These are phyloP conservation scores for Macrotis lagotis DNA, from an alignment of 2,113 vertebrate genomes.

Conservation along the genomic window DNA sequence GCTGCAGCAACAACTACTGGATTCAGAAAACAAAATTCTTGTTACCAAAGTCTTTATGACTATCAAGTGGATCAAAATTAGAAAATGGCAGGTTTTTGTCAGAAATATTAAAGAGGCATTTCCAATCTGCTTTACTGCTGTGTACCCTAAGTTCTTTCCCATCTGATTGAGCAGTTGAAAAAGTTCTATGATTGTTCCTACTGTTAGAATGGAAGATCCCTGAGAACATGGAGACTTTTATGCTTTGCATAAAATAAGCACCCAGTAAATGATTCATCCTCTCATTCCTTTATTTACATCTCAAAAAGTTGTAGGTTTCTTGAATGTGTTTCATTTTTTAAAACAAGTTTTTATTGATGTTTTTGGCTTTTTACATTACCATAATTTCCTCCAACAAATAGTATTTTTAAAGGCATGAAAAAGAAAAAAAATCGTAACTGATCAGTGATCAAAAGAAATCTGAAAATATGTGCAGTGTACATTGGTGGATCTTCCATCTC, in stretches of 20 bases:
- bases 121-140: background rate
- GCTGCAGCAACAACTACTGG: background rate
- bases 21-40: background rate
- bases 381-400: background rate
- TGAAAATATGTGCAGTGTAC: background rate
- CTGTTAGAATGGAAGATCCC: background rate
- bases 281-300: background rate
- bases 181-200: background rate
- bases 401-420: background rate
- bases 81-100: background rate
- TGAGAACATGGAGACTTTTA: background rate
- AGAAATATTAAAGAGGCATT: background rate
- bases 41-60: background rate
- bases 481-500: background rate
- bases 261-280: background rate
- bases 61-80: background rate
- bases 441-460: background rate
- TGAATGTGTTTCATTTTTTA: background rate
- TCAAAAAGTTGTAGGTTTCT: background rate
- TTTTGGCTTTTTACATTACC: background rate
- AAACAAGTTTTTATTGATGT: slow-evolving; percentile 4
- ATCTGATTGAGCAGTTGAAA: background rate
- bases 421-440: background rate
- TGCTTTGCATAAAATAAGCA: background rate
- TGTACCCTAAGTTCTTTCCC: background rate